Evolutionary conservation across 2,797 vertebrate genomes (phyloP).

Genomic region (Holocentrus rufus): DNA sequence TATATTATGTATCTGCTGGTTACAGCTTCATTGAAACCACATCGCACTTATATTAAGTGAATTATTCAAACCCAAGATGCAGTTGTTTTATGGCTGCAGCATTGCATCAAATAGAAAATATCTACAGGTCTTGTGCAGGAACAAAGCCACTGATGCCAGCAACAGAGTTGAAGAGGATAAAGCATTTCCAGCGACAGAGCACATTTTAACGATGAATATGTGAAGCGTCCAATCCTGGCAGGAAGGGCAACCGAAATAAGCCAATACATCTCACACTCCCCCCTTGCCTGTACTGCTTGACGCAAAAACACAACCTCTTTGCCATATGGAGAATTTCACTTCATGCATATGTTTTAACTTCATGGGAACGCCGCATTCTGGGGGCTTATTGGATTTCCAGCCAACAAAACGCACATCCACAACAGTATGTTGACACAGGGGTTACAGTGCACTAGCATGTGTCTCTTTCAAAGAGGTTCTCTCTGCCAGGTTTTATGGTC

Average conservation of each 20-base stretch:
- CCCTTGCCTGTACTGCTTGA: neutral
- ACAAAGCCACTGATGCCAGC: too few species aligned
- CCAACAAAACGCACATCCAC: constrained; percentile 29
- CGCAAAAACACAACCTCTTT: constrained; percentile 23
- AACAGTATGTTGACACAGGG: constrained; percentile 55
- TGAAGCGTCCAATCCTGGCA: constrained; percentile 8
- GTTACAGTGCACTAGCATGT: constrained; percentile 32
- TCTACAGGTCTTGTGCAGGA: too few species aligned
- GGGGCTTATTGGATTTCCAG: constrained; percentile 49
- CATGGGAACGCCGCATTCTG: constrained; percentile 24
- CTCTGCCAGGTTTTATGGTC: constrained; percentile 50
- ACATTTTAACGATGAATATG: constrained; percentile 46
- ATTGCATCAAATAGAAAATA: too few species aligned
- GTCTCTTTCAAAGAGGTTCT: constrained; percentile 41
- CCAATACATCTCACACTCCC: neutral
- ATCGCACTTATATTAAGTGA: too few species aligned
- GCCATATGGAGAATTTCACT: constrained; percentile 47
- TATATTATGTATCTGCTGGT: too few species aligned
- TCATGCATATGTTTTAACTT: constrained; percentile 56
- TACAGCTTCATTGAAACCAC: too few species aligned
- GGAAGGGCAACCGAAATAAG: neutral
- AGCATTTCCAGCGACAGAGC: constrained; percentile 59
- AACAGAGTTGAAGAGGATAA: constrained; percentile 31
- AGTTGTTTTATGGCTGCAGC: too few species aligned
- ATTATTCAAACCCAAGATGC: too few species aligned